phyloP scores from a whole-genome alignment of 1,140 invertebrate genomes.

The Lepidotrigona ventralis region DNA sequence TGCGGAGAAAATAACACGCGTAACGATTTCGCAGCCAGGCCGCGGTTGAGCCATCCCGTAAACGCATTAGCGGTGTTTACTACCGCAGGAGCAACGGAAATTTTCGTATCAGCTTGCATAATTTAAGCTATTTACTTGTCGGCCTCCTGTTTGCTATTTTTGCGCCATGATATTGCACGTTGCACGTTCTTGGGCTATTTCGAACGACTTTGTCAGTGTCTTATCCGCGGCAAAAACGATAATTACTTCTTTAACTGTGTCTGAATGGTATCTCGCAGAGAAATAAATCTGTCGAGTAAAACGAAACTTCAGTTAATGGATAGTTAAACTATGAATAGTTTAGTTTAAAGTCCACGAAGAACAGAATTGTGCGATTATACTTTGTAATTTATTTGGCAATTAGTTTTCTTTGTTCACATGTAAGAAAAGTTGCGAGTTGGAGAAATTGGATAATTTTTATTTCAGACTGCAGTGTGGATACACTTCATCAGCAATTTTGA shows the following conservation, averaged over 20 bases:
- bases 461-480: too few species aligned
- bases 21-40: conserved; percentile 51
- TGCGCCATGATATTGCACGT: conserved; percentile 8
- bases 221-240: conserved; percentile 13
- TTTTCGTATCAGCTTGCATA: conserved; percentile 51
- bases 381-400: not conserved
- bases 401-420: not conserved
- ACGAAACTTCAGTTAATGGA: not conserved
- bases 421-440: not conserved
- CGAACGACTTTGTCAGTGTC: not conserved
- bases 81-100: conserved; percentile 2
- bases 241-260: conserved; percentile 23
- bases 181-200: not conserved
- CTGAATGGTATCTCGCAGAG: not conserved
- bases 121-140: conserved; percentile 45
- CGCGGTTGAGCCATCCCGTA: conserved; percentile 47
- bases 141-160: not conserved
- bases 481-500: too few species aligned
- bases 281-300: not conserved
- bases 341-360: not conserved
- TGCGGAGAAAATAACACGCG: conserved; percentile 64
- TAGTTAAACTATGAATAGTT: too few species aligned
- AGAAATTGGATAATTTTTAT: too few species aligned
- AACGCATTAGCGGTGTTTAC: conserved; percentile 45
- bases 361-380: not conserved